phyloP scores from a whole-genome alignment of 2,113 vertebrate genomes.

The Callopanchax toddi region DNA sequence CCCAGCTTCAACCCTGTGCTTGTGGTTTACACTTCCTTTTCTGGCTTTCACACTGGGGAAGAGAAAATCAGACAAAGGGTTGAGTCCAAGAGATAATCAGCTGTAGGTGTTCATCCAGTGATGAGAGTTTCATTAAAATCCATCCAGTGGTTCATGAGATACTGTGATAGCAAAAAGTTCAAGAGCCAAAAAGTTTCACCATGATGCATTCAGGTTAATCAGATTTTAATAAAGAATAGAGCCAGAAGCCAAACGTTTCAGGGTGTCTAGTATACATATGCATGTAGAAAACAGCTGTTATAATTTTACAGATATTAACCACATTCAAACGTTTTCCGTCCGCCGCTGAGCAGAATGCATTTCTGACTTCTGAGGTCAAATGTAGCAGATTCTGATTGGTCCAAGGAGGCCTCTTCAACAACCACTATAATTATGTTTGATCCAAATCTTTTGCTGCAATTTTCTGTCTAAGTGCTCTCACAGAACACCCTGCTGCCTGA shows the following conservation, averaged over 20 bases:
- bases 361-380: slow-evolving; percentile 35
- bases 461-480: slow-evolving; percentile 57
- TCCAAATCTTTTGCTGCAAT: slow-evolving; percentile 52
- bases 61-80: slow-evolving; percentile 27
- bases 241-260: background rate
- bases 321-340: slow-evolving; percentile 23
- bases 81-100: too few species aligned
- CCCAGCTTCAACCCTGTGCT: slow-evolving; percentile 81
- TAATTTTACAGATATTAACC: slow-evolving; percentile 15
- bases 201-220: background rate
- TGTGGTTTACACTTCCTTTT: slow-evolving; percentile 76
- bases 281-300: slow-evolving; percentile 5
- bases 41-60: slow-evolving; percentile 63
- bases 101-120: too few species aligned
- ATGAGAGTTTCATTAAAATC: too few species aligned
- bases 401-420: slow-evolving; percentile 39
- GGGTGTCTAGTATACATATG: background rate
- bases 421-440: slow-evolving; percentile 49
- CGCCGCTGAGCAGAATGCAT: background rate
- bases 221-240: background rate
- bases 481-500: slow-evolving; percentile 33
- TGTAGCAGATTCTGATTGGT: slow-evolving; percentile 40
- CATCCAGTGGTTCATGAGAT: too few species aligned
- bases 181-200: background rate
- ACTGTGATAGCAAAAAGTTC: background rate